Evolutionary conservation across 2,113 vertebrate species (phyloP), one percentile per base, ranked within the genome.

Genomic region (Pteruthius melanotis): DNA sequence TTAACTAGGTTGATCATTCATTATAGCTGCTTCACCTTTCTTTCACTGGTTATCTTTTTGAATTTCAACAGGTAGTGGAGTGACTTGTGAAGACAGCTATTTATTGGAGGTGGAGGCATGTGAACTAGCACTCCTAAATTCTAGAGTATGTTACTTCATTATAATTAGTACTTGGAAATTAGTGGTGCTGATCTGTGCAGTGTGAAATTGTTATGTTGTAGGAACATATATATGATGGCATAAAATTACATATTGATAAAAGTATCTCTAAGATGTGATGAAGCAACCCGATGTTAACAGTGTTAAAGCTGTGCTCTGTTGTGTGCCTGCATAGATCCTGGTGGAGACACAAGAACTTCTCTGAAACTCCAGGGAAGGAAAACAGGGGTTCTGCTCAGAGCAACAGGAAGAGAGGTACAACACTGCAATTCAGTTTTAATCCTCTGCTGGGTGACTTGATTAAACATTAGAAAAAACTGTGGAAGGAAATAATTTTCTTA

Each of bases 401-500:
- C 30, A 69, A 42, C 11, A 60, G 44, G 59, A 77, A 56, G 60
- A 63, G 54, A 81, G 30, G 68, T 20, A 79, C 39, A 94, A 61
- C 27, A 5, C 31, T 79, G 42, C 68, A 66, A 35, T 82, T 95
- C 64, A 50, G 68, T 66, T 89, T n/a, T 50, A 47, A 72, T 75
- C 15, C 35, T 90, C 77, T 88, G 22, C 69, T 90, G 53, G n/a
- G 11, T 95, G 61, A 10, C 74, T 90, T 94, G 94, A 94, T 90
- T 90, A 94, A 70, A 92, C 39, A 83, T 84, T 35, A 83, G 57
- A 85, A 93, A 93, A 92, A 93, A 78, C 77, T 83, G 87, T 81
- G 50, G 88, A 88, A 96, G 89, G 81, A 96, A 97, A 90, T 83
- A 95, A 97, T 97, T 95, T 97, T 82, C 84, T 84, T 92, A 87